A percentile compares a stretch with the other conserved stretches of the same genome.
Conservation (phyloP, 2,113 vertebrate species). For the Mola mola region DNA sequence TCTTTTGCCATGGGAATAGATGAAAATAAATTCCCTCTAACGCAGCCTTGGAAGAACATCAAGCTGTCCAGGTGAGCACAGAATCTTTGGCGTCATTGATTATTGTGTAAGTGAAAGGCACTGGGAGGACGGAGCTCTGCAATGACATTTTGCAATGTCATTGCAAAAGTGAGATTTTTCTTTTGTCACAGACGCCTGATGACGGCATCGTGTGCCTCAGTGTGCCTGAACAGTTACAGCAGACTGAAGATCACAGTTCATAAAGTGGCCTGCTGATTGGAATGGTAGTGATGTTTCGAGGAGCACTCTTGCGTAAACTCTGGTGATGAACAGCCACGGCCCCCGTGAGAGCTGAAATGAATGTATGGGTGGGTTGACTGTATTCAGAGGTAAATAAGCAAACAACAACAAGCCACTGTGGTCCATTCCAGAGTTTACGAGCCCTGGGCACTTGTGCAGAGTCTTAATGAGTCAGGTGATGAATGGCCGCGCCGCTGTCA, state of each 20-base stretch:
- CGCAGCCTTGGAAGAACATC: neutral
- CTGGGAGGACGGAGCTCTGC: no score
- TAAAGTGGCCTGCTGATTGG: neutral
- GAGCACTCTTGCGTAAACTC: no score
- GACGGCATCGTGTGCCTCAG: no score
- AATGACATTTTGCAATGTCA: no score
- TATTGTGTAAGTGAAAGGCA: neutral
- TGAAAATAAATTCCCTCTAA: no score
- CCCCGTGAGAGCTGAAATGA: slow-evolving; percentile 3
- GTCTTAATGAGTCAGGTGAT: slow-evolving; percentile 60
- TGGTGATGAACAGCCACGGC: neutral
- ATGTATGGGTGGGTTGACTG: slow-evolving; percentile 5
- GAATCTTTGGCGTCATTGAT: neutral
- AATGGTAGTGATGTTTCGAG: neutral
- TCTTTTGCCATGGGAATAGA: no score
- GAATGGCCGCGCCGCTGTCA: slow-evolving; percentile 48
- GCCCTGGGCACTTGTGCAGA: slow-evolving; percentile 61
- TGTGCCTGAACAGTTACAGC: no score
- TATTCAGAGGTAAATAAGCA: slow-evolving; percentile 57
- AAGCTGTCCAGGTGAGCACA: neutral
- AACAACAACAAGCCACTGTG: slow-evolving; percentile 35
- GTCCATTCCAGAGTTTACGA: slow-evolving; percentile 62
- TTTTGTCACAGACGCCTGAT: slow-evolving; percentile 8
- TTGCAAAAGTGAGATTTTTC: neutral
- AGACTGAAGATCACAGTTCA: neutral